These are phyloP conservation scores for Chromoteleia sp. DNA, from an alignment of 2,888 invertebrate species.

Conservation along the genomic window DNA sequence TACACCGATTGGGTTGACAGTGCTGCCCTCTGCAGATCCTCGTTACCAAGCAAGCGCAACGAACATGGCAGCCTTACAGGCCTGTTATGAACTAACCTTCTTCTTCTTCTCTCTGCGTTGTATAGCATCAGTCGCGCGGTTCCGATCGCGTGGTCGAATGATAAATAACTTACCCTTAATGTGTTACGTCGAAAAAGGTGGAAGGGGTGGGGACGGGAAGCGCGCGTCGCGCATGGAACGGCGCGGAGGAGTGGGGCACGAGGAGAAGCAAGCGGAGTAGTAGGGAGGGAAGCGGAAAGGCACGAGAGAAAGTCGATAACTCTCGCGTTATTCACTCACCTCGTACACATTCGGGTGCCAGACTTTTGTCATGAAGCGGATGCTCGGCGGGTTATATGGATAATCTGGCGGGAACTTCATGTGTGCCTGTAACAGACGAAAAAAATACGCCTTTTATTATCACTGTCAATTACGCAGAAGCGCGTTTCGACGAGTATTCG, in stretches of 20 bases:
- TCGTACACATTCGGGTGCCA: conserved; percentile 99
- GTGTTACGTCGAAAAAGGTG: not conserved
- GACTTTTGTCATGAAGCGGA: conserved; percentile 99
- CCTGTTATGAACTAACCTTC: too few relatives aligned
- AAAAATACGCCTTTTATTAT: conserved; percentile 35
- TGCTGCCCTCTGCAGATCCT: too few relatives aligned
- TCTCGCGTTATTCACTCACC: conserved; percentile 87
- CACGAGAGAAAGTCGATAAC: conserved; percentile 74
- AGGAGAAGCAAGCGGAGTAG: too few relatives aligned
- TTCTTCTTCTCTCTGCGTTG: too few relatives aligned
- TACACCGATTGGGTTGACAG: too few relatives aligned
- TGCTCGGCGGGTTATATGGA: conserved; percentile 99
- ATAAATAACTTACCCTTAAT: conserved; percentile 36
- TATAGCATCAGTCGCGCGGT: not conserved
- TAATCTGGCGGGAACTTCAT: conserved; percentile 99
- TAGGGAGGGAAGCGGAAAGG: too few relatives aligned
- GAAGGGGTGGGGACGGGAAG: not conserved
- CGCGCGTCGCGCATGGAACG: conserved; percentile 31
- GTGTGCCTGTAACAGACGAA: conserved; percentile 92
- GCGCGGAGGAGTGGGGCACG: conserved; percentile 30
- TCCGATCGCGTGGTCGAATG: conserved; percentile 6
- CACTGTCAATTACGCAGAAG: conserved; percentile 21
- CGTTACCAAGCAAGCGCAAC: too few relatives aligned
- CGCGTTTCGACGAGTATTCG: not conserved
- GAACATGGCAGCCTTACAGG: too few relatives aligned